Evolutionary conservation across 2,888 invertebrate genomes (phyloP).

Genomic region (Eilema caniola): DNA sequence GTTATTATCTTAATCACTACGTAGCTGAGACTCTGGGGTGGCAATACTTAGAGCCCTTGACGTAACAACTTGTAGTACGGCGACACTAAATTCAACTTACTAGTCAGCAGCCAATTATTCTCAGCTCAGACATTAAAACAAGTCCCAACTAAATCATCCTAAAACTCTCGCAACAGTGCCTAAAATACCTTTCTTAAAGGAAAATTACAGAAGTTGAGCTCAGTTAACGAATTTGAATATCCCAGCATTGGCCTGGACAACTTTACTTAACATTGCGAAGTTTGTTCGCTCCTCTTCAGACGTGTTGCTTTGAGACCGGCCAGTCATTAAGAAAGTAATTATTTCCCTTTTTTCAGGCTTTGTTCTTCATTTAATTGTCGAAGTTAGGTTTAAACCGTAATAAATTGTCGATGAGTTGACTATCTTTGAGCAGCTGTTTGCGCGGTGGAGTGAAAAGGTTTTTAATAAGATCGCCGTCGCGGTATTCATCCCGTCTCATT

Average conservation of each 20-base stretch:
- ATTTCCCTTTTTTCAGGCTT: constrained; percentile 73
- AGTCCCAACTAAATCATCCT: constrained; percentile 27
- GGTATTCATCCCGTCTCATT: constrained; percentile 11
- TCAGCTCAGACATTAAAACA: constrained; percentile 27
- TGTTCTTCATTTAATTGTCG: constrained; percentile 79
- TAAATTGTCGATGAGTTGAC: constrained; percentile 56
- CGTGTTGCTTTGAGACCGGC: constrained; percentile 55
- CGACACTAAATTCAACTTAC: constrained; percentile 5
- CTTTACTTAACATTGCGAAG: constrained; percentile 48
- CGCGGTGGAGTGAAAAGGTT: constrained; percentile 16
- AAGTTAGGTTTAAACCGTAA: constrained; percentile 72
- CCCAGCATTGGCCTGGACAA: constrained; percentile 22
- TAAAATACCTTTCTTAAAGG: constrained; percentile 28
- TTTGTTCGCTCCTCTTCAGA: constrained; percentile 40
- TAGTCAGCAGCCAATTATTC: constrained; percentile 22
- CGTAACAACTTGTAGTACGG: not conserved
- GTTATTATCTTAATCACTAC: not conserved
- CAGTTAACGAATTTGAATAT: constrained; percentile 37
- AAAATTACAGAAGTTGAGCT: constrained; percentile 32
- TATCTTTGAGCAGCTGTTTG: constrained; percentile 25
- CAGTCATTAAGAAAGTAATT: constrained; percentile 80
- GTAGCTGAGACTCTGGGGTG: not conserved
- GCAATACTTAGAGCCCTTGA: not conserved
- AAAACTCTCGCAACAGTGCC: constrained; percentile 24
- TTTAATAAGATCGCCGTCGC: constrained; percentile 11